These are phyloP conservation scores for Paragorgia papillata DNA, from an alignment of 92 coral and sea anemone species.

Conservation along the genomic window DNA sequence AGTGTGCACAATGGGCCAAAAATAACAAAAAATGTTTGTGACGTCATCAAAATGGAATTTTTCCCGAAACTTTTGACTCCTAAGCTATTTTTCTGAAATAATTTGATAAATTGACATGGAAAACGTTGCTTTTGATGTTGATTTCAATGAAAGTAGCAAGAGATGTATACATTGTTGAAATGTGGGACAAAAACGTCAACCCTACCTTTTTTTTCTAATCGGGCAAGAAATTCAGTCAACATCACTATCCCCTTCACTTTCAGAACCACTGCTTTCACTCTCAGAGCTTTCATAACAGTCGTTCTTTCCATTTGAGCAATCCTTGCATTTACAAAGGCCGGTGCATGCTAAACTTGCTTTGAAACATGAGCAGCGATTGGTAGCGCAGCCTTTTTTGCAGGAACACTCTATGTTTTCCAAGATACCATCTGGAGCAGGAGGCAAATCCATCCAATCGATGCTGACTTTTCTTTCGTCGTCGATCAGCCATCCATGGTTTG, in stretches of 20 bases:
- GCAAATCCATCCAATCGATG: too few relatives aligned
- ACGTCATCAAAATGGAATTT: constrained; percentile 11
- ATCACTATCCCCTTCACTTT: too few relatives aligned
- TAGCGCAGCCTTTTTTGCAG: not conserved
- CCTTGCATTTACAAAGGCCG: constrained; percentile 10
- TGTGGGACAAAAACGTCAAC: not conserved
- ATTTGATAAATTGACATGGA: constrained; percentile 1
- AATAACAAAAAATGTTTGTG: not conserved
- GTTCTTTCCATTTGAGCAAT: constrained; percentile 12
- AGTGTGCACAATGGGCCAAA: constrained; percentile 6
- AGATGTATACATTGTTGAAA: not conserved
- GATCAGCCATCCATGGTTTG: constrained; percentile 24
- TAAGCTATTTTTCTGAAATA: not conserved
- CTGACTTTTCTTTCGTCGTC: not conserved
- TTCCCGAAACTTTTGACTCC: not conserved
- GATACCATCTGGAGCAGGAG: constrained; percentile 3
- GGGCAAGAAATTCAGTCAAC: not conserved
- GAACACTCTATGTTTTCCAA: constrained; percentile 9
- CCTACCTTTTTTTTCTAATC: not conserved
- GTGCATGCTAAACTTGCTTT: constrained; percentile 3
- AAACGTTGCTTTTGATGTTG: not conserved
- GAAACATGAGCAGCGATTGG: not conserved
- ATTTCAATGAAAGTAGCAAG: not conserved
- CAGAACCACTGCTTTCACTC: too few relatives aligned
- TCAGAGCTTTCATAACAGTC: not conserved